phyloP scores from a whole-genome alignment of 1,140 invertebrate species.

The Leptonema lineaticorne region DNA sequence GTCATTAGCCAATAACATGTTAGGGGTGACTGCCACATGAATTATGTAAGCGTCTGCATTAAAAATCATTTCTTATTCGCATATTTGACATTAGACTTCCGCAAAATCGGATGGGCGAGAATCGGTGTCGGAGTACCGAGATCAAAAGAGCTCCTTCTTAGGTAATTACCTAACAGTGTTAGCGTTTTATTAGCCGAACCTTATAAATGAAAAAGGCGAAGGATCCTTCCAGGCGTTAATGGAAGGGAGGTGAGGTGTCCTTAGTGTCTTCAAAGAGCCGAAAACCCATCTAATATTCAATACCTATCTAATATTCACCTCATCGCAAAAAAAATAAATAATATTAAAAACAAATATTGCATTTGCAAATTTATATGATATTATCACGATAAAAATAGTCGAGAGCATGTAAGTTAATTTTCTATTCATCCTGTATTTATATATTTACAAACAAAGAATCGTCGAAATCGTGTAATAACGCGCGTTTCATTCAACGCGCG shows the following conservation, averaged over 20 bases:
- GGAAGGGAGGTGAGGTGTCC: constrained; percentile 23
- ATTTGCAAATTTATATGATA: too few relatives aligned
- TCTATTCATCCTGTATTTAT: too few relatives aligned
- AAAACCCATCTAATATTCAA: constrained; percentile 32
- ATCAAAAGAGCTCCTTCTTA: constrained; percentile 23
- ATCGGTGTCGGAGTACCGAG: constrained; percentile 24
- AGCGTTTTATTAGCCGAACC: constrained; percentile 32
- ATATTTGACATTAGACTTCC: constrained; percentile 2
- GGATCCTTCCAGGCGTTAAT: constrained; percentile 24
- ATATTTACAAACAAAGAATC: too few relatives aligned
- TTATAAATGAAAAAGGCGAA: constrained; percentile 33
- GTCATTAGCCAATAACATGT: too few relatives aligned
- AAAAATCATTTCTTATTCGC: constrained; percentile 27
- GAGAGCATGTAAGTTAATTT: too few relatives aligned
- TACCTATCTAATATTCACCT: constrained; percentile 9
- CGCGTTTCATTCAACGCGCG: too few relatives aligned
- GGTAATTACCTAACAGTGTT: constrained; percentile 32
- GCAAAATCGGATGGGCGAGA: constrained; percentile 21
- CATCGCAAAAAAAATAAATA: constrained; percentile 2
- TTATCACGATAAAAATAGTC: background rate
- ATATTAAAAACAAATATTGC: background rate
- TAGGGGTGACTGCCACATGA: background rate
- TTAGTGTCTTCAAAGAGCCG: constrained; percentile 21
- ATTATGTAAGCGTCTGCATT: constrained; percentile 29
- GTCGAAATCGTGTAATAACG: too few relatives aligned